Percentiles rank a stretch among this genome's conserved stretches.
These are phyloP conservation scores for Crypturellus undulatus DNA, from an alignment of 2,113 vertebrate species.

Conservation along the genomic window DNA sequence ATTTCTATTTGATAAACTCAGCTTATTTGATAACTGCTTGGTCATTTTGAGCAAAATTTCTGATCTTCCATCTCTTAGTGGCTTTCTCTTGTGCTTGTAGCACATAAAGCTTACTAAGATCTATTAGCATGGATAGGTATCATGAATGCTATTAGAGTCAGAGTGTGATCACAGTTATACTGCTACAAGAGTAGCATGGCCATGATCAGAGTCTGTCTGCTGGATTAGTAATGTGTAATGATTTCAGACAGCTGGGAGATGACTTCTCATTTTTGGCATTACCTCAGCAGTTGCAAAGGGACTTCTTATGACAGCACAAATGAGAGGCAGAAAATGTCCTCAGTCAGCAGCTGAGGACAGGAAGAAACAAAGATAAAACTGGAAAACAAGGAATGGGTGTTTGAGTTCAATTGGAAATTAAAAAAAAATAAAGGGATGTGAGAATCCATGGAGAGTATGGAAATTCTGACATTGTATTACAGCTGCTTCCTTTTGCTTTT, in stretches of 20 bases:
- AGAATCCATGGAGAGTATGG: neutral
- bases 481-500: neutral
- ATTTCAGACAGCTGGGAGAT: neutral
- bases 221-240: neutral
- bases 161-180: neutral
- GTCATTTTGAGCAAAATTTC: neutral
- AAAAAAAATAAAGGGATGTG: neutral
- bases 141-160: neutral
- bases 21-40: neutral
- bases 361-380: conserved; percentile 15
- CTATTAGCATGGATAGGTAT: neutral
- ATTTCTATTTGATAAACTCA: neutral
- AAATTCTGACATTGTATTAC: neutral
- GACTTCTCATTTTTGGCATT: neutral
- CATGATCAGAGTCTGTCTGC: neutral
- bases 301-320: neutral
- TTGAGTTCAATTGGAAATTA: neutral
- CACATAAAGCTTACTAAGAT: neutral
- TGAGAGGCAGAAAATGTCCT: neutral
- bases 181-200: neutral
- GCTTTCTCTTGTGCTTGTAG: neutral
- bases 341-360: neutral
- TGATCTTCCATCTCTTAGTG: neutral
- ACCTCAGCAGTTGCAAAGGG: neutral
- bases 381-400: neutral